Base-by-base conservation (phyloP, 2,888 invertebrate species). In the Drosophila infuscata region DNA sequence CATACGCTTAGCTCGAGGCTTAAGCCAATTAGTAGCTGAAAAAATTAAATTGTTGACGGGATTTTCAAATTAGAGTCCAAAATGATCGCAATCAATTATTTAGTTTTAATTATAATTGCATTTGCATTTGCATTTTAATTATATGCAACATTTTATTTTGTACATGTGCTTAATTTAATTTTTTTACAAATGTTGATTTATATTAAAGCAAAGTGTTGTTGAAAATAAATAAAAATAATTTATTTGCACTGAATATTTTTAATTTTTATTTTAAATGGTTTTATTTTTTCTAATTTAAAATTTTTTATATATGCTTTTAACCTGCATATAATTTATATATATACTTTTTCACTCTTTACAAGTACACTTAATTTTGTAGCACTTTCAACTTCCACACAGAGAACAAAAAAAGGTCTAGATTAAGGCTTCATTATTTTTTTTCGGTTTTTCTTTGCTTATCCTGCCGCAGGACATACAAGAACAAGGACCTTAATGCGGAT, bases 21-120 rank as follows among this genome's bases (percentile, higher is more conserved):
- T 35, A 51, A 61, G 51, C 65, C 65, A 65, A 68, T 67, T 54
- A 67, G 17, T 43, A 67, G 77, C 81, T 81, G 78, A 70, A 78
- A 78, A 56, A 56, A 58, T 43, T 46, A 63, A 63, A 63, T 33
- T 52, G 15, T 36, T 51, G 35, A 54, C 30, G 12, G 29, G 2
- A 53, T 20, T n/a, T 3, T 29, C 17, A 6, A 11, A 41, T 25
- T n/a, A 41, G 7, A 35, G n/a, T 9, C 30, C 20, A 38, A 53
- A 32, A 9, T 0, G 2, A 29, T 9, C 9, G 29, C 15, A 12
- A 17, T 5, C 17, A 9, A 49, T 30, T 17, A 17, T 3, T 20
- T 9, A n/a, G 5, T 41, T n/a, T 41, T 41, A n/a, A 11, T 41
- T 41, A 41, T n/a, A 35, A 35, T 25, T 25, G 25, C 25, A 38